phyloP scores from a whole-genome alignment of 1,140 invertebrate genomes.

The Scaptomyza hsui region DNA sequence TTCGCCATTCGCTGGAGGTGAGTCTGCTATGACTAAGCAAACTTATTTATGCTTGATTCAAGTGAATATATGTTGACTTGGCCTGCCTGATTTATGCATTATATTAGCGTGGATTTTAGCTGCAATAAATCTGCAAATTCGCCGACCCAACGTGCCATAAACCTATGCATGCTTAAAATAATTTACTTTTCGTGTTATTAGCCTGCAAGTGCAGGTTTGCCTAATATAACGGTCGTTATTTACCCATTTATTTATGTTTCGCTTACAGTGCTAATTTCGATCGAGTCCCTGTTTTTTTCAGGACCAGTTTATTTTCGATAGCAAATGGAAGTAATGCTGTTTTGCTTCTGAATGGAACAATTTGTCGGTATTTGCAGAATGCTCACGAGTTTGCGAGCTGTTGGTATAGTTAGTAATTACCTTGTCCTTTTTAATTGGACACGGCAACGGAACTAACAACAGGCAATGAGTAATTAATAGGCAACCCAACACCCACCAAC shows the following conservation, averaged over 20 bases:
- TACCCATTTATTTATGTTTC: not conserved
- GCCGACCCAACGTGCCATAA: conserved; percentile 52
- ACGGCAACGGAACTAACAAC: conserved; percentile 18
- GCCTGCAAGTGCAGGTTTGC: conserved; percentile 27
- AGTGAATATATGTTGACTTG: conserved; percentile 71
- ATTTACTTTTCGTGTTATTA: conserved; percentile 38
- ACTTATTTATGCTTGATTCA: conserved; percentile 58
- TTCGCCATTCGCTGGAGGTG: not conserved
- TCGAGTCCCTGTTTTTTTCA: too few species aligned
- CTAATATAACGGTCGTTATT: not conserved
- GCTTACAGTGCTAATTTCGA: too few species aligned
- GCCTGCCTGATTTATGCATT: conserved; percentile 78
- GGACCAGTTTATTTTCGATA: too few species aligned
- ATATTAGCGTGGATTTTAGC: conserved; percentile 76
- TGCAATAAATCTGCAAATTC: conserved; percentile 73
- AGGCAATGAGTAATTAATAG: conserved; percentile 39
- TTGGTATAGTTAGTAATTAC: conserved; percentile 26
- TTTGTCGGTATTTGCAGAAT: conserved; percentile 1
- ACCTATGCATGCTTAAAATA: conserved; percentile 51
- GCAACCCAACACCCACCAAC: conserved; percentile 2
- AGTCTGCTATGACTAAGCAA: conserved; percentile 8
- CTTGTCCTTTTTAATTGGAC: conserved; percentile 40
- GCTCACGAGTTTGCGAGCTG: conserved; percentile 24
- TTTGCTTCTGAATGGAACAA: not conserved
- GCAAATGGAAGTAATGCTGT: not conserved